Base-by-base conservation (phyloP, 92 coral and sea anemone genomes). In the Palythoa grandiflora region DNA sequence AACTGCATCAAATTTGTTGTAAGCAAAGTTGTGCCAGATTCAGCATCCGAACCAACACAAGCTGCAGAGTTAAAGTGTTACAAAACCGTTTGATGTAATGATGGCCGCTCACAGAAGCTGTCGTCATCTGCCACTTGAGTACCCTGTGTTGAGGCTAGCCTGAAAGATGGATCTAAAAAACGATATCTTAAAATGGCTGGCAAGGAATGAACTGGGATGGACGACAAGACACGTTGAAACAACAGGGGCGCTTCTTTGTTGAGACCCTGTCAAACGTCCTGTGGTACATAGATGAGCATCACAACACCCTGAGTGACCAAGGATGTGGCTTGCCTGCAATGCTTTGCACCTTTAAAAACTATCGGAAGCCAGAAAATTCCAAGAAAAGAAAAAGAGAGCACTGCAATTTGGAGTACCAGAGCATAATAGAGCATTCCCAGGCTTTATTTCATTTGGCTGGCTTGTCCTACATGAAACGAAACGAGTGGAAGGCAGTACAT, bases 131-230 rank as follows among this genome's bases (percentile, higher is more conserved):
- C 89, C 89, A 19, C 73, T n/a, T 19, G 77, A 37, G 79, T 87
- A 71, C 59, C 80, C 89, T 72, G 89, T 86, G 47, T 40, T 80
- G 10, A 84, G 54, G 76, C 57, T 71, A 20, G 85, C 78, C 77
- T 65, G 84, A 16, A 91, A 88, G 89, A 75, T 88, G 8, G 88
- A 79, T 71, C 90, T 91, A 15, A 91, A 91, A 84, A 91, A 91
- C 83, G 93, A 91, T 71, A 91, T 91, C 72, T 84, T 87, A 78
- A 83, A 80, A 75, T 91, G 93, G 93, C 81, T 91, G 87, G 91
- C 78, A 68, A 83, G 40, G 76, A 91, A 91, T 84, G 85, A 75
- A 91, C 73, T 90, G 60, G 93, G 93, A 59, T 89, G 91, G 93
- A 36, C 83, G 55, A 79, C n/a, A 57, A 86, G 89, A 86, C 54